Evolutionary conservation across 2,888 invertebrate genomes (phyloP).

Genomic region (Andrena marginata): DNA sequence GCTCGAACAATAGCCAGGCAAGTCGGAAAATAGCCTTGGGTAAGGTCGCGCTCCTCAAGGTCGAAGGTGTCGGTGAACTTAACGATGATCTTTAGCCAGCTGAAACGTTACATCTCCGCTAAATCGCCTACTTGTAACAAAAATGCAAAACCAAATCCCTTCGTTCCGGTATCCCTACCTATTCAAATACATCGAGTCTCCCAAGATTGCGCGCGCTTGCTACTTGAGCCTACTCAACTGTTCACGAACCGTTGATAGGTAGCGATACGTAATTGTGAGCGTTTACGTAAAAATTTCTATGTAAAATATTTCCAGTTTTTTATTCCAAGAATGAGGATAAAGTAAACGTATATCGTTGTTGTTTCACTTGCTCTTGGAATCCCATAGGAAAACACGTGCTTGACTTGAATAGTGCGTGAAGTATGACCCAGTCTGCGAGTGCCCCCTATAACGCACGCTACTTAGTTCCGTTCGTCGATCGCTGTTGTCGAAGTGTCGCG

Average conservation of each 20-base stretch:
- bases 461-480: not conserved
- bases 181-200: not conserved
- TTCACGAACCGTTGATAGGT: not conserved
- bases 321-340: not conserved
- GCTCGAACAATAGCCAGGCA: slow-evolving; percentile 29
- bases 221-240: not conserved
- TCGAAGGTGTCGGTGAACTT: slow-evolving; percentile 63
- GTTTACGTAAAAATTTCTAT: not conserved
- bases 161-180: not conserved
- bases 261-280: not conserved
- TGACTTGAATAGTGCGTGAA: not conserved
- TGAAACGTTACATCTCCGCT: not conserved
- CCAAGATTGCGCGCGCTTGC: not conserved
- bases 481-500: not conserved
- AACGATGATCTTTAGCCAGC: slow-evolving; percentile 24
- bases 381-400: not conserved
- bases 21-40: slow-evolving; percentile 71
- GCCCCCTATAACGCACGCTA: not conserved
- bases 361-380: not conserved
- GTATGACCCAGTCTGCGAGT: not conserved
- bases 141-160: not conserved
- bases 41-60: slow-evolving; percentile 71
- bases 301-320: not conserved
- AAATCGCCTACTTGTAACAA: not conserved
- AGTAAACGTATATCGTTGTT: not conserved